A percentile compares a stretch with the other conserved stretches of the same genome.
These are phyloP conservation scores for Pammene aurita DNA, from an alignment of 2,888 invertebrate genomes.

Conservation along the genomic window DNA sequence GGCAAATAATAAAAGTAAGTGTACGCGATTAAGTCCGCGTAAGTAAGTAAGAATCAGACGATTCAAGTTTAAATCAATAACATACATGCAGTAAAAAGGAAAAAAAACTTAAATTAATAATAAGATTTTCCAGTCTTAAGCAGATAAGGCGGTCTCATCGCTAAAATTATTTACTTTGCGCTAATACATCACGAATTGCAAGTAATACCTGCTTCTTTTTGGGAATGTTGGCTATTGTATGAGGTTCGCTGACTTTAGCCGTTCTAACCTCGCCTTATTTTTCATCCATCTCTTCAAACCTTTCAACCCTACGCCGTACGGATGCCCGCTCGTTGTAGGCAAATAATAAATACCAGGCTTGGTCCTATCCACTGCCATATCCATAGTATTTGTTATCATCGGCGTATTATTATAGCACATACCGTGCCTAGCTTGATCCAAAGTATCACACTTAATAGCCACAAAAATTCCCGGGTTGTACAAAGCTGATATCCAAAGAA, in stretches of 20 bases:
- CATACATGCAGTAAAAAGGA: too few relatives aligned
- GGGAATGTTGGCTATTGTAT: not conserved
- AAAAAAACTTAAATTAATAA: too few relatives aligned
- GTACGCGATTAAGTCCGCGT: too few relatives aligned
- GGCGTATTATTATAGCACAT: conserved; percentile 57
- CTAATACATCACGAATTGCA: too few relatives aligned
- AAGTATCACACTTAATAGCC: conserved; percentile 58
- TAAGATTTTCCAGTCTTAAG: too few relatives aligned
- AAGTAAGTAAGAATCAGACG: too few relatives aligned
- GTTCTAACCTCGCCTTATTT: not conserved
- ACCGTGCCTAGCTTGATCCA: conserved; percentile 58
- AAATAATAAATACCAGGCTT: conserved; percentile 58
- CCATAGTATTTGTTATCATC: conserved; percentile 54
- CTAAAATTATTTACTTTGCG: too few relatives aligned
- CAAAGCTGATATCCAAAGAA: conserved; percentile 58
- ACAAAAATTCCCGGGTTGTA: conserved; percentile 57
- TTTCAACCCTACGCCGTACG: conserved; percentile 58
- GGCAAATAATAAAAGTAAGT: too few relatives aligned
- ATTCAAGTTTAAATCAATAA: too few relatives aligned
- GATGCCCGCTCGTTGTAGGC: conserved; percentile 51
- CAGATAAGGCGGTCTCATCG: too few relatives aligned
- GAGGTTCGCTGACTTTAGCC: not conserved
- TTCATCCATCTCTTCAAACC: conserved; percentile 56
- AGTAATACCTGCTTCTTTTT: not conserved
- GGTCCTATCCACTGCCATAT: conserved; percentile 50